Conservation (phyloP, 2,797 vertebrate genomes). For the Eidolon dupreanum region DNA sequence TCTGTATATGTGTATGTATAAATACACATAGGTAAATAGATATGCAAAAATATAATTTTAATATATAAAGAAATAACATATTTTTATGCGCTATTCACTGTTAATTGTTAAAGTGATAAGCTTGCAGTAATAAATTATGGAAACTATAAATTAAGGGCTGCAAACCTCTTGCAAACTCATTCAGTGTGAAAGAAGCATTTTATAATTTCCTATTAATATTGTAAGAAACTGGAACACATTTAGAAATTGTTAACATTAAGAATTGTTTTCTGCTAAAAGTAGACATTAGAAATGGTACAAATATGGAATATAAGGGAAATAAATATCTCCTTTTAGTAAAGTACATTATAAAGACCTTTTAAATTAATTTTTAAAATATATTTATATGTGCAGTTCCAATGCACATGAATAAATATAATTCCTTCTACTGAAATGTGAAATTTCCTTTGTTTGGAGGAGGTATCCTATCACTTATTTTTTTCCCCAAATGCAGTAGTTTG, state of each 20-base stretch:
- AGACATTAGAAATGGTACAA: not conserved
- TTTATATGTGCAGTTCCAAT: not conserved
- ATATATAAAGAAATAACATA: not conserved
- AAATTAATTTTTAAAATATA: slow-evolving; percentile 3
- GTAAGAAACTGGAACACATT: not conserved
- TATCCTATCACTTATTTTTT: slow-evolving; percentile 51
- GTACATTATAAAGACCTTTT: not conserved
- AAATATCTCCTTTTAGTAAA: not conserved
- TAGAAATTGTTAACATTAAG: not conserved
- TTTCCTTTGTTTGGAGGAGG: slow-evolving; percentile 27
- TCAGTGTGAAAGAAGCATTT: not conserved
- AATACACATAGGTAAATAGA: not conserved
- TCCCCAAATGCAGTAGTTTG: slow-evolving; percentile 67
- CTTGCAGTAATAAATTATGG: not conserved
- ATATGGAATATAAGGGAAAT: not conserved
- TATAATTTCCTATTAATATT: not conserved
- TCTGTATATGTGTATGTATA: not conserved
- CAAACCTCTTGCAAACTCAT: not conserved
- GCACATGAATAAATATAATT: not conserved
- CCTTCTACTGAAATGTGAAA: not conserved
- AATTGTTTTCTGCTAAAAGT: not conserved
- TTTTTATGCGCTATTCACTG: not conserved
- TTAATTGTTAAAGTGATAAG: not conserved
- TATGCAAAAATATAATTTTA: not conserved
- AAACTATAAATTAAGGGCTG: not conserved